These are phyloP conservation scores for Coregonus clupeaformis DNA, from an alignment of 2,113 vertebrate genomes.

Conservation along the genomic window DNA sequence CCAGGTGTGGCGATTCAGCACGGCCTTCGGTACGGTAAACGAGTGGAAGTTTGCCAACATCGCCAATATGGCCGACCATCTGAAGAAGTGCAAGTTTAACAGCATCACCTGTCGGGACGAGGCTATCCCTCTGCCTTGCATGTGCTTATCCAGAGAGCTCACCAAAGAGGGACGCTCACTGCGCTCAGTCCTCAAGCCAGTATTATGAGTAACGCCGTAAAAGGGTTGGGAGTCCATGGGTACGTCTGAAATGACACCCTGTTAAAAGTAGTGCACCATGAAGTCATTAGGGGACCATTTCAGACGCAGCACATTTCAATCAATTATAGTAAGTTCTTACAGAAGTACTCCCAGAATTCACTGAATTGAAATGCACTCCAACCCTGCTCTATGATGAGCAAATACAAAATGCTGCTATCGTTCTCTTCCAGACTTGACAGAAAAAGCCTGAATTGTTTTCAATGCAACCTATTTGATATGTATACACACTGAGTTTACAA, in stretches of 20 bases:
- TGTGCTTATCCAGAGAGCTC: slow-evolving; percentile 96
- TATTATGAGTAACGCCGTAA: slow-evolving; percentile 57
- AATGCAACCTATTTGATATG: slow-evolving; percentile 40
- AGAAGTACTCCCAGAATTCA: too few relatives aligned
- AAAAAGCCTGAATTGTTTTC: slow-evolving; percentile 65
- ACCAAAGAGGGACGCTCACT: slow-evolving; percentile 93
- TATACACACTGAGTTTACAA: too few relatives aligned
- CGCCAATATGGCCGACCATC: slow-evolving; percentile 97
- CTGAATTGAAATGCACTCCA: not conserved
- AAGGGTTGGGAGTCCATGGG: not conserved
- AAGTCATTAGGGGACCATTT: too few relatives aligned
- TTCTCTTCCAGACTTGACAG: slow-evolving; percentile 63
- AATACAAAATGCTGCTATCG: slow-evolving; percentile 32
- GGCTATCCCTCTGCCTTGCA: slow-evolving; percentile 92
- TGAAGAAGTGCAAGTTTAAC: slow-evolving; percentile 96
- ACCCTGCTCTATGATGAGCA: slow-evolving; percentile 27
- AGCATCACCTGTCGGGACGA: slow-evolving; percentile 86
- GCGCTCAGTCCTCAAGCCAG: slow-evolving; percentile 93
- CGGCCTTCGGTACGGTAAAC: slow-evolving; percentile 93
- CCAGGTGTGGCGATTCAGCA: slow-evolving; percentile 98
- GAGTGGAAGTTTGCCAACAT: slow-evolving; percentile 99
- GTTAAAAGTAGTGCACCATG: too few relatives aligned
- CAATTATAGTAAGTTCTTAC: too few relatives aligned
- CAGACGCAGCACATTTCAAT: too few relatives aligned
- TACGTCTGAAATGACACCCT: too few relatives aligned